A percentile compares a stretch with the other conserved stretches of the same genome.
Conservation (phyloP, 2,888 invertebrate species). For the Trissoscelio sp. region DNA sequence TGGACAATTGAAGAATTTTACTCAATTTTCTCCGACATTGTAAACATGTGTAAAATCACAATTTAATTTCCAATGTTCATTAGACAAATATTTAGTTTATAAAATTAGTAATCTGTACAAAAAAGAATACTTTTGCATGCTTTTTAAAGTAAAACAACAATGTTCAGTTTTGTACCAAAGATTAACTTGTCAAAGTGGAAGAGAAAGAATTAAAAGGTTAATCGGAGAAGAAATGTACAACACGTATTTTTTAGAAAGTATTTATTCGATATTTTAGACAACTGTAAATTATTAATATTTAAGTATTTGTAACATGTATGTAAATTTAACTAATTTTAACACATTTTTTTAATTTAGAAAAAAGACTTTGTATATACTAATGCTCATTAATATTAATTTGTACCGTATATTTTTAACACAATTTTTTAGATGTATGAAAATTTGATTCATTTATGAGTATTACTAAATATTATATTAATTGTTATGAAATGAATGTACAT, state of each 20-base stretch:
- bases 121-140: not conserved
- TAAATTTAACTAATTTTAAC: too few relatives aligned
- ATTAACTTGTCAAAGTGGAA: constrained; percentile 46
- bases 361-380: too few relatives aligned
- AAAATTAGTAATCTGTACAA: not conserved
- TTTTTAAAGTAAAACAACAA: not conserved
- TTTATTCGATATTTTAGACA: constrained; percentile 8
- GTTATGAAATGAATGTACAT: too few relatives aligned
- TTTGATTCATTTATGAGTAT: too few relatives aligned
- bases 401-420: too few relatives aligned
- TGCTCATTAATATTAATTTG: too few relatives aligned
- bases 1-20: constrained; percentile 73
- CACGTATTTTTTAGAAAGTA: constrained; percentile 11
- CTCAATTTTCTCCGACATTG: not conserved
- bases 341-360: too few relatives aligned
- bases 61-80: not conserved
- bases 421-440: too few relatives aligned
- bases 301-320: too few relatives aligned
- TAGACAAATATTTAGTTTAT: not conserved
- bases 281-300: not conserved
- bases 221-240: too few relatives aligned
- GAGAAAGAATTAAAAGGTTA: too few relatives aligned
- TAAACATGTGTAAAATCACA: not conserved
- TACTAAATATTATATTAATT: too few relatives aligned
- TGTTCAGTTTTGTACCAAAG: constrained; percentile 43